Evolutionary conservation across 2,888 invertebrate genomes (phyloP), one percentile per base, ranked within the genome.

Genomic region (Chrysolina oricalcia): DNA sequence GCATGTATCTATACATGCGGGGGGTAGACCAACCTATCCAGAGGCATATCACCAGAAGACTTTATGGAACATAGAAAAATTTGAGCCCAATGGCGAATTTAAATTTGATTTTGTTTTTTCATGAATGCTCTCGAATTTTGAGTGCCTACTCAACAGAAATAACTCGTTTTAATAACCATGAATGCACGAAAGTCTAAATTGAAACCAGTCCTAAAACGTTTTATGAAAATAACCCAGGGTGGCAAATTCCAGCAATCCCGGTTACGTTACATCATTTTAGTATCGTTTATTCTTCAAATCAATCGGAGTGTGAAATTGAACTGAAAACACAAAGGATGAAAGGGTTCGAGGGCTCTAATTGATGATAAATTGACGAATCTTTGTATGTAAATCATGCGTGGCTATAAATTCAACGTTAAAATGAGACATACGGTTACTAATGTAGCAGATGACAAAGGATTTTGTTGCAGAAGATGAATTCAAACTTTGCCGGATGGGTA

Each of bases 321-420:
- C 70, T 76, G 81, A 81, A 81, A 81, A 82, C 78, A 81, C 79
- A 82, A 78, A 75, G 68, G 76, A 67, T n/a, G 53, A 81, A 82
- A 83, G 82, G 84, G 83, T 83, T 82, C 73, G 81, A 81, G 81
- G 80, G 81, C 78, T 81, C 80, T 85, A 86, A 86, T 86, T 84
- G 84, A 81, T 86, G 85, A 86, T 86, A 84, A 86, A 86, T 86
- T 84, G 85, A 81, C 83, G 80, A 65, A 81, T 84, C 84, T 82
- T 83, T 83, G 81, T 83, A 85, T 85, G 84, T 82, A 82, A 84
- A 83, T 83, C 72, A 73, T 75, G 69, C 70, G 65, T 70, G 65
- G 67, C 67, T 43, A 65, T 75, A 69, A 75, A 75, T 75, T 56
- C 21, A 27, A 70, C 65, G 50, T 69, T 19, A 27, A 72, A 73